phyloP scores from a whole-genome alignment of 2,113 vertebrate genomes.

The Verasper variegatus region DNA sequence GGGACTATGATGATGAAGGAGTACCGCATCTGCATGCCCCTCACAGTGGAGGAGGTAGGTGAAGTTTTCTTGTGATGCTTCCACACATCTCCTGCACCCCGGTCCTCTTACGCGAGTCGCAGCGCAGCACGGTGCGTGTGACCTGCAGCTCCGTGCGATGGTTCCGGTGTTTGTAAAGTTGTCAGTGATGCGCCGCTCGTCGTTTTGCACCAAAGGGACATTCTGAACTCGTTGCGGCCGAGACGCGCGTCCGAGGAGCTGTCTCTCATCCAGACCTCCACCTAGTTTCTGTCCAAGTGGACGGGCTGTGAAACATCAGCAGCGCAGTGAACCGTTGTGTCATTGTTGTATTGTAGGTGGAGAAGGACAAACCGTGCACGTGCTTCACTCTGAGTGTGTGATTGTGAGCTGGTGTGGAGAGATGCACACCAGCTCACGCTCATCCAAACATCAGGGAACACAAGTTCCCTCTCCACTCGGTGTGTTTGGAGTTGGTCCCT shows the following conservation, averaged over 20 bases:
- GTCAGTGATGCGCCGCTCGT: conserved; percentile 6
- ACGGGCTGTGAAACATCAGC: not conserved
- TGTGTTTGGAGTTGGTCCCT: not conserved
- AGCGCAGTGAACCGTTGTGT: conserved; percentile 9
- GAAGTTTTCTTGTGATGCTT: conserved; percentile 38
- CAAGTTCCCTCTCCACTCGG: not conserved
- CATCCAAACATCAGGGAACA: not conserved
- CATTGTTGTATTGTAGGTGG: not conserved
- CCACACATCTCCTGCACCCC: not conserved
- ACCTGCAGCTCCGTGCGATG: not conserved
- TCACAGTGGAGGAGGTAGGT: conserved; percentile 89
- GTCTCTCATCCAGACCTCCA: not conserved
- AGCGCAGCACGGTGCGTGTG: not conserved
- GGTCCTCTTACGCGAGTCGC: no score
- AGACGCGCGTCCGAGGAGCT: conserved; percentile 2
- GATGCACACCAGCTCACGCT: not conserved
- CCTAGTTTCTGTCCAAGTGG: not conserved
- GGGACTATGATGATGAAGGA: conserved; percentile 88
- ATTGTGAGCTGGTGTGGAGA: not conserved
- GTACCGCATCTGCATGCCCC: conserved; percentile 92
- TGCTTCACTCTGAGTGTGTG: conserved; percentile 1
- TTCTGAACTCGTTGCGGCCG: not conserved
- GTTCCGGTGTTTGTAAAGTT: conserved; percentile 24
- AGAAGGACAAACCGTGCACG: conserved; percentile 6
- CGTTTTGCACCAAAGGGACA: conserved; percentile 44